Evolutionary conservation across 1,140 invertebrate species (phyloP).

Genomic region (Berghia stephanieae): DNA sequence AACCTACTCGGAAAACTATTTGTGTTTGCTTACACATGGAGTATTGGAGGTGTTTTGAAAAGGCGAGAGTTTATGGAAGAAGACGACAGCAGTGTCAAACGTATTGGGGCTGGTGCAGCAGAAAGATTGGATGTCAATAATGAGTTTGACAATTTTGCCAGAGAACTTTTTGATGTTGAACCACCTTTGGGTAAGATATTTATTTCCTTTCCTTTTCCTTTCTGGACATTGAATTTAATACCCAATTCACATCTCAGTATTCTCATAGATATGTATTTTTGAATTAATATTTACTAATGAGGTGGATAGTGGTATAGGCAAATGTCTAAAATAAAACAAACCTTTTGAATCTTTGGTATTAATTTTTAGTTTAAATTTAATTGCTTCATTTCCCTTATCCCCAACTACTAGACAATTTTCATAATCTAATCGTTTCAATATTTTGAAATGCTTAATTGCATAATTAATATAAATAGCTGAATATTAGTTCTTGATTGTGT

Average conservation of each 20-base stretch:
- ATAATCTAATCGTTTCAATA: too few relatives aligned
- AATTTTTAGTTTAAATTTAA: too few relatives aligned
- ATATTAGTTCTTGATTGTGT: background rate
- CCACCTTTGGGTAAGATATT: slow-evolving; percentile 60
- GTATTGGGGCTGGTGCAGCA: slow-evolving; percentile 42
- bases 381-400: too few relatives aligned
- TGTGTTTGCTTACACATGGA: slow-evolving; percentile 66
- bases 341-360: too few relatives aligned
- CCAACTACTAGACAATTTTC: too few relatives aligned
- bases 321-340: too few relatives aligned
- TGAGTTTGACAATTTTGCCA: slow-evolving; percentile 76
- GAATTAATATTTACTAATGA: background rate
- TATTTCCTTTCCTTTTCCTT: background rate
- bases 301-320: background rate
- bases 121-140: slow-evolving; percentile 73
- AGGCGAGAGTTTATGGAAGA: slow-evolving; percentile 65
- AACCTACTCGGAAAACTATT: slow-evolving; percentile 70
- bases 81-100: slow-evolving; percentile 51
- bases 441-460: too few relatives aligned
- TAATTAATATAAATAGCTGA: background rate
- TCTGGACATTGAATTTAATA: too few relatives aligned
- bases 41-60: slow-evolving; percentile 60
- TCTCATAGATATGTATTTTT: too few relatives aligned
- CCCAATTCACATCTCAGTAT: too few relatives aligned
- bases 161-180: slow-evolving; percentile 75